These are phyloP conservation scores for Mythimna loreyi DNA, from an alignment of 2,888 invertebrate genomes.

Conservation along the genomic window DNA sequence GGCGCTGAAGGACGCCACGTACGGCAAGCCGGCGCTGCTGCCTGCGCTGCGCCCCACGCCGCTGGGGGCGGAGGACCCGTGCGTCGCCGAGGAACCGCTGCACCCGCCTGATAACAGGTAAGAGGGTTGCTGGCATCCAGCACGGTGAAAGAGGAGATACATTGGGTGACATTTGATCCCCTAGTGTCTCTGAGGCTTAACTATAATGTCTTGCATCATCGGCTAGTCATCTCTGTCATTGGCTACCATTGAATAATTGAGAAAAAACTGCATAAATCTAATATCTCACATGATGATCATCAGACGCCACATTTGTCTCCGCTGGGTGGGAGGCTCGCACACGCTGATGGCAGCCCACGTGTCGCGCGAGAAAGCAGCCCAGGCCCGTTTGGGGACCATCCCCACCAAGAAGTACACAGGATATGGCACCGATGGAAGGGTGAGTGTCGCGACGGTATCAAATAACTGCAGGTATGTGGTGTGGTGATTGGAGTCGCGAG, in stretches of 20 bases:
- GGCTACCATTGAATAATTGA: background rate
- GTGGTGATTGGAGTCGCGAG: background rate
- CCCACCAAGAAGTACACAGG: slow-evolving; percentile 70
- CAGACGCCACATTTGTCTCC: slow-evolving; percentile 59
- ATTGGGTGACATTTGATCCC: no score
- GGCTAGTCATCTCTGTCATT: background rate
- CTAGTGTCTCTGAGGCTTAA: background rate
- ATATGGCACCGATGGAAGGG: slow-evolving; percentile 79
- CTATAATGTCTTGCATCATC: background rate
- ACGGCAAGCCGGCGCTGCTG: slow-evolving; percentile 67
- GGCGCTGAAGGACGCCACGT: slow-evolving; percentile 61
- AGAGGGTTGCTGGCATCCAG: background rate
- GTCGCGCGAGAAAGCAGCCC: slow-evolving; percentile 60
- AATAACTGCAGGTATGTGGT: background rate
- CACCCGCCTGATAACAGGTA: slow-evolving; percentile 37
- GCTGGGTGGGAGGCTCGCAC: slow-evolving; percentile 66
- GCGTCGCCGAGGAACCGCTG: slow-evolving; percentile 36
- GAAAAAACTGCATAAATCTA: background rate
- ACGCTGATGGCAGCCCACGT: slow-evolving; percentile 57
- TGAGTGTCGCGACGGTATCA: slow-evolving; percentile 51
- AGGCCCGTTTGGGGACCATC: background rate
- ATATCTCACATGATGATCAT: background rate
- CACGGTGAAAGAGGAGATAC: no score
- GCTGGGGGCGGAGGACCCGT: slow-evolving; percentile 44
- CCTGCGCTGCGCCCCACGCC: slow-evolving; percentile 68